These are phyloP conservation scores for Myiozetetes cayanensis DNA, from an alignment of 2,113 vertebrate species.

Conservation along the genomic window DNA sequence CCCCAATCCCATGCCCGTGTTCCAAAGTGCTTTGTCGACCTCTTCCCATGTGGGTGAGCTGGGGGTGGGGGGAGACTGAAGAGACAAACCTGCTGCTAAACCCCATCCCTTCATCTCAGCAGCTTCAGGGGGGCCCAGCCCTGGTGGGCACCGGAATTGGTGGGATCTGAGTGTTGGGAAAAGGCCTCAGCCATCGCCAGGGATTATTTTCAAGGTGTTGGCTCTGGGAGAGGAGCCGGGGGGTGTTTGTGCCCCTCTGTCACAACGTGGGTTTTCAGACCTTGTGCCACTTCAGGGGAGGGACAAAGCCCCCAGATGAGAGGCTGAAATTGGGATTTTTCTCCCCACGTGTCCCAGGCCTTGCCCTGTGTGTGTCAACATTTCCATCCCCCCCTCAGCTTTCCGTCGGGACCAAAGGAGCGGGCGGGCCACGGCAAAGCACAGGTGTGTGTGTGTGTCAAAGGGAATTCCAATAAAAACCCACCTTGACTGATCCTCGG, in stretches of 20 bases:
- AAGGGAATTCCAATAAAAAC: slow-evolving; percentile 65
- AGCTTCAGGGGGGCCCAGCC: neutral
- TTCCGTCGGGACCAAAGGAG: slow-evolving; percentile 57
- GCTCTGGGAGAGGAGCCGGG: neutral
- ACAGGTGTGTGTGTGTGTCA: slow-evolving; percentile 27
- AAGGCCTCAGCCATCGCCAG: neutral
- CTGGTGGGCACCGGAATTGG: neutral
- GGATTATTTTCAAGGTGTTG: neutral
- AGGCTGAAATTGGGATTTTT: neutral
- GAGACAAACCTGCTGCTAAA: neutral
- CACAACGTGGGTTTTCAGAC: neutral
- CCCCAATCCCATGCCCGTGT: neutral
- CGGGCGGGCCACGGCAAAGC: neutral
- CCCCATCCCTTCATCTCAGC: neutral
- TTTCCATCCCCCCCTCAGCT: slow-evolving; percentile 53
- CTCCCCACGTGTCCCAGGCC: neutral
- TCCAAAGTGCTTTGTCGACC: fast-evolving
- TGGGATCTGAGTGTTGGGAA: neutral
- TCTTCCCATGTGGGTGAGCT: neutral
- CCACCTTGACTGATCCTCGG: slow-evolving; percentile 10
- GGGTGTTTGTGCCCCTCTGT: neutral
- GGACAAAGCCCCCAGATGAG: neutral
- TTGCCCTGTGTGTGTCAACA: neutral
- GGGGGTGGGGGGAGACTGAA: fast-evolving
- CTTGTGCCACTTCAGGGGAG: neutral